Conservation (phyloP, 2,113 vertebrate genomes). For the Proteles cristata region DNA sequence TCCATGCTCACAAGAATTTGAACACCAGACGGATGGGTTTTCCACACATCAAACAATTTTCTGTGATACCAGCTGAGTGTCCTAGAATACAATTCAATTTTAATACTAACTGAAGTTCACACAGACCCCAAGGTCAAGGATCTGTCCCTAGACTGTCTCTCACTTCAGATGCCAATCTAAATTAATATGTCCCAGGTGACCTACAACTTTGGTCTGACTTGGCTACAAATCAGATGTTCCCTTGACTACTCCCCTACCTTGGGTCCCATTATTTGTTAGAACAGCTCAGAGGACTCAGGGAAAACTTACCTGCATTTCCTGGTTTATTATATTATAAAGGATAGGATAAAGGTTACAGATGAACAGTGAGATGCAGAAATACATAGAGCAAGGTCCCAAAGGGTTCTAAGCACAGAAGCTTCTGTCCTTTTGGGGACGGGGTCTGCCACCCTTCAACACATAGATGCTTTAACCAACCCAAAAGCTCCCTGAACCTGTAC, state of each 20-base stretch:
- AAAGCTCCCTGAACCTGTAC: background rate
- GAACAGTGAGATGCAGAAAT: background rate
- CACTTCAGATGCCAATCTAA: background rate
- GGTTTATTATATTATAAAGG: background rate
- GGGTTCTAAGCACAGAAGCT: background rate
- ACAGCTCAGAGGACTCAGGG: background rate
- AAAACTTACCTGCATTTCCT: background rate
- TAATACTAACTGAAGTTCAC: background rate
- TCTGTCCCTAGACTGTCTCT: background rate
- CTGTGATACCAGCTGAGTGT: background rate
- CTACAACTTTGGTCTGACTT: background rate
- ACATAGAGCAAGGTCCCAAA: background rate
- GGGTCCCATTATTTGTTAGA: background rate
- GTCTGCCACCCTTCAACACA: background rate
- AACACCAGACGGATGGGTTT: background rate
- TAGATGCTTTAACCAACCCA: background rate
- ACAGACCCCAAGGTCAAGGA: background rate
- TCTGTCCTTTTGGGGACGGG: background rate
- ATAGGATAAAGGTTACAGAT: background rate
- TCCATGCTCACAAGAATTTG: background rate
- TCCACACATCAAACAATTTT: background rate
- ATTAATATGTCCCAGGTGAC: background rate
- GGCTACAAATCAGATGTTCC: background rate
- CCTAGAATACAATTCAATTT: background rate
- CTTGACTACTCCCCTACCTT: no score